Percentiles rank a stretch among this genome's conserved stretches.
phyloP scores from a whole-genome alignment of 2,113 vertebrate genomes.

The Meles meles region DNA sequence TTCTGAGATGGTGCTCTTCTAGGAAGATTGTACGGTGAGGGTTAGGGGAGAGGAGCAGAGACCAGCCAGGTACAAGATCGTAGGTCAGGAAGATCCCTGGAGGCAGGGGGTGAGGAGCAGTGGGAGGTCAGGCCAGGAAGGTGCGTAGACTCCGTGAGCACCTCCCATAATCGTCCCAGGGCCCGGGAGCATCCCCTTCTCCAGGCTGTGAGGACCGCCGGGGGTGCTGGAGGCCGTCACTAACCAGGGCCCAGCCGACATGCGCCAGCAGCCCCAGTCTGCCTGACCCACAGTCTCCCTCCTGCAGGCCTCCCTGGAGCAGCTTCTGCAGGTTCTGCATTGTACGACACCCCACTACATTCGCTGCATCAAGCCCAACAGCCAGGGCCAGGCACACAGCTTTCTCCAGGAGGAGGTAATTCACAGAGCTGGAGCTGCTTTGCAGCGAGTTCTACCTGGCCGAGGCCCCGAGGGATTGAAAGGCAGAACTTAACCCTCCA shows the following conservation, averaged over 20 bases:
- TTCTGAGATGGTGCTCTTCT: neutral
- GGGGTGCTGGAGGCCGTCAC: neutral
- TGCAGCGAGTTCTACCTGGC: rapidly evolving
- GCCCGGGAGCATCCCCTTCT: neutral
- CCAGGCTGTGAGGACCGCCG: neutral
- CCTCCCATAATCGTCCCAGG: neutral
- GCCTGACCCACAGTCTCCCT: neutral
- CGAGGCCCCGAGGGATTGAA: neutral
- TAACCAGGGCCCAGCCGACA: neutral
- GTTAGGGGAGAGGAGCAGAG: neutral
- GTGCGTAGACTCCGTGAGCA: neutral
- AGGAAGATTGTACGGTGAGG: neutral
- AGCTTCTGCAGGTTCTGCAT: slow-evolving; percentile 90
- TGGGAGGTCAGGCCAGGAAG: neutral
- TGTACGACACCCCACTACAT: slow-evolving; percentile 94
- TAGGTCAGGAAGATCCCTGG: neutral
- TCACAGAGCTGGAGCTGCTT: neutral
- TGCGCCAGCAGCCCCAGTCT: neutral
- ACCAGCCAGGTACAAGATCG: neutral
- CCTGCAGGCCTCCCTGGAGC: slow-evolving; percentile 92
- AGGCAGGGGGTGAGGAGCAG: neutral
- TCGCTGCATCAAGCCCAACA: slow-evolving; percentile 97
- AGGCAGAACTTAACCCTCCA: neutral
- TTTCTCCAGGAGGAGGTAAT: slow-evolving; percentile 92
- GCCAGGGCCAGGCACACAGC: slow-evolving; percentile 87